These are phyloP conservation scores for Pemphredon lugubris DNA, from an alignment of 2,888 invertebrate species.

Conservation along the genomic window DNA sequence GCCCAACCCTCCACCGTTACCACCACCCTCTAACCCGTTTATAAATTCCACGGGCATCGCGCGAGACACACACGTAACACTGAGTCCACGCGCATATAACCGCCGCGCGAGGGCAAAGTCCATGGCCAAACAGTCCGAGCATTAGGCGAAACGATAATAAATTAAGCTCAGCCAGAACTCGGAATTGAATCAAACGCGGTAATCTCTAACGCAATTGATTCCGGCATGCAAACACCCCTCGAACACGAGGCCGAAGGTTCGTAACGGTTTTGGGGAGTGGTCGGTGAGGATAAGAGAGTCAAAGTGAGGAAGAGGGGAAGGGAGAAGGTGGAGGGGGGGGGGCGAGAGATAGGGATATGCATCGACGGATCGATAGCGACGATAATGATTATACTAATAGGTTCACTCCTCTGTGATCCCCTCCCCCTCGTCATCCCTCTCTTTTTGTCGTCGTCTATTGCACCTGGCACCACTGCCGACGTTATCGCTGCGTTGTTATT, in stretches of 20 bases:
- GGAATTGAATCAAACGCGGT: slow-evolving; percentile 73
- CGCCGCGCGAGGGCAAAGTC: slow-evolving; percentile 50
- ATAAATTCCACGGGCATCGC: slow-evolving; percentile 42
- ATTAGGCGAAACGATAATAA: slow-evolving; percentile 65
- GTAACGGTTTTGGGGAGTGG: slow-evolving; percentile 30
- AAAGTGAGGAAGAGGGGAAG: slow-evolving; percentile 1
- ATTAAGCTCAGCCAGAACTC: slow-evolving; percentile 68
- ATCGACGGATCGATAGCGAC: slow-evolving; percentile 50
- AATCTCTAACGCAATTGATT: slow-evolving; percentile 74
- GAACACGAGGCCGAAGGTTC: slow-evolving; percentile 31
- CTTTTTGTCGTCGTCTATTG: slow-evolving; percentile 10
- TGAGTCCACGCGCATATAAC: slow-evolving; percentile 40
- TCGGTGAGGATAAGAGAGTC: slow-evolving; percentile 36
- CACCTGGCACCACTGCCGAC: background rate
- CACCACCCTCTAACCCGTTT: slow-evolving; percentile 22
- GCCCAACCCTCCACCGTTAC: slow-evolving; percentile 18
- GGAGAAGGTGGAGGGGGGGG: slow-evolving; percentile 27
- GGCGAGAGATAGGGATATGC: slow-evolving; percentile 40
- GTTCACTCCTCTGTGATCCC: slow-evolving; percentile 5
- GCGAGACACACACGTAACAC: slow-evolving; percentile 26
- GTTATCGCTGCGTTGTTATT: slow-evolving; percentile 48
- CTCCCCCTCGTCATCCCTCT: background rate
- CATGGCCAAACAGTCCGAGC: slow-evolving; percentile 55
- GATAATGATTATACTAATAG: slow-evolving; percentile 65
- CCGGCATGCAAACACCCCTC: slow-evolving; percentile 59